Evolutionary conservation across 2,888 invertebrate species (phyloP).

Genomic region (Drosophila macrospina): DNA sequence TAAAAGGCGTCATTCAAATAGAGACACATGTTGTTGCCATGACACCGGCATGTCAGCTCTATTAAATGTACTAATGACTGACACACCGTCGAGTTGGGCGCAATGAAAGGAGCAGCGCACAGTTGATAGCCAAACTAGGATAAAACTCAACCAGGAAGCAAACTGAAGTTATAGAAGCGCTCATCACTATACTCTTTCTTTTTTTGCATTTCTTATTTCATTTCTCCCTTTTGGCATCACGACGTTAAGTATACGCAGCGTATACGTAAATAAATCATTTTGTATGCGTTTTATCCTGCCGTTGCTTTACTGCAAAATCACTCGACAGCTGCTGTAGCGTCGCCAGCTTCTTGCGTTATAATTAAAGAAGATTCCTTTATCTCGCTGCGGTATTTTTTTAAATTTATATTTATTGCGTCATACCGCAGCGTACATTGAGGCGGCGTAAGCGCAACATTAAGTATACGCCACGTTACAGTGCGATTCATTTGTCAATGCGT

Average conservation of each 20-base stretch:
- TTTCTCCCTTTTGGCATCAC: too few relatives aligned
- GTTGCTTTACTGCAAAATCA: constrained; percentile 3
- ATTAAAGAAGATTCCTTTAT: constrained; percentile 47
- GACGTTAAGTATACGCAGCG: constrained; percentile 47
- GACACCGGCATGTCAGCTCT: constrained; percentile 42
- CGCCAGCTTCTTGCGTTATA: constrained; percentile 32
- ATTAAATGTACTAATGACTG: constrained; percentile 65
- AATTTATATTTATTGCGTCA: constrained; percentile 36
- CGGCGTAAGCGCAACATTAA: constrained; percentile 16
- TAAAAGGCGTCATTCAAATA: constrained; percentile 43
- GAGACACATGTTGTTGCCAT: constrained; percentile 32
- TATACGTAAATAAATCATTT: constrained; percentile 58
- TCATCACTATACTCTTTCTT: not conserved
- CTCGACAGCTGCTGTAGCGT: constrained; percentile 1
- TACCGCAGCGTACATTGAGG: not conserved
- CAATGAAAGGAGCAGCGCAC: constrained; percentile 25
- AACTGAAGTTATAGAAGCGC: constrained; percentile 16
- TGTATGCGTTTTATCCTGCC: constrained; percentile 28
- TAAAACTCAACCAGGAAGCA: constrained; percentile 9
- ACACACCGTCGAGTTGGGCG: constrained; percentile 27
- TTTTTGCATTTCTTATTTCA: too few relatives aligned
- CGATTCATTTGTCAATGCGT: constrained; percentile 48
- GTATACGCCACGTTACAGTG: constrained; percentile 17
- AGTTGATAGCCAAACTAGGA: constrained; percentile 37
- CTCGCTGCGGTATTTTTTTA: constrained; percentile 35